phyloP scores from a whole-genome alignment of 30 jellyfish, hydroid and myxozoan species.

The Hydra vulgaris region DNA sequence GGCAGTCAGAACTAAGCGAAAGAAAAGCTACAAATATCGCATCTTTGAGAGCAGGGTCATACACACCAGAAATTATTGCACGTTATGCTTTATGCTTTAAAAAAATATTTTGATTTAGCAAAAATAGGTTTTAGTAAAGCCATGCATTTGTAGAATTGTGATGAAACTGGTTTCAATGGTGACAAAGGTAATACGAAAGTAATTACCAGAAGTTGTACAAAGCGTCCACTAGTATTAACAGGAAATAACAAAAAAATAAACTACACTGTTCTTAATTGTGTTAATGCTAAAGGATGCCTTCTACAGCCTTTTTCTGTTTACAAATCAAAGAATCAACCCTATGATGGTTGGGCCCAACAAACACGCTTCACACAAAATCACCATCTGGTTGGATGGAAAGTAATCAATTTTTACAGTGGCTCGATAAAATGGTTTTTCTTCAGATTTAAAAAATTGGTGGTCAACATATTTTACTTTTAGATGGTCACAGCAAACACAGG shows the following conservation, averaged over 20 bases:
- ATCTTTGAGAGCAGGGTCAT: no score
- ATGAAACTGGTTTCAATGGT: no score
- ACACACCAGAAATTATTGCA: no score
- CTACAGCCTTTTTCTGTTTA: not conserved
- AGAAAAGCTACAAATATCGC: no score
- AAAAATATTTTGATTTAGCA: no score
- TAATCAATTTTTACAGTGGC: not conserved
- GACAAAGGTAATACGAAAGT: no score
- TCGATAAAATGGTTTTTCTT: not conserved
- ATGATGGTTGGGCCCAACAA: not conserved
- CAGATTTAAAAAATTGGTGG: not conserved
- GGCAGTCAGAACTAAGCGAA: no score
- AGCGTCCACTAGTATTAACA: not conserved
- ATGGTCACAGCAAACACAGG: no score
- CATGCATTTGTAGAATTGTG: no score
- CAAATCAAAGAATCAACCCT: not conserved
- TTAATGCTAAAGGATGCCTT: not conserved
- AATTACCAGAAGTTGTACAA: not conserved
- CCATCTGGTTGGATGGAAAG: not conserved
- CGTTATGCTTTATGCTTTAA: no score
- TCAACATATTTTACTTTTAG: not conserved
- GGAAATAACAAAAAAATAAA: not conserved
- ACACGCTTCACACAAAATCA: not conserved
- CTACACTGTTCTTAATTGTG: not conserved
- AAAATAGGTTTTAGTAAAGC: no score